These are phyloP conservation scores for Corythornis cristatus DNA, from an alignment of 2,113 vertebrate genomes.

Conservation along the genomic window DNA sequence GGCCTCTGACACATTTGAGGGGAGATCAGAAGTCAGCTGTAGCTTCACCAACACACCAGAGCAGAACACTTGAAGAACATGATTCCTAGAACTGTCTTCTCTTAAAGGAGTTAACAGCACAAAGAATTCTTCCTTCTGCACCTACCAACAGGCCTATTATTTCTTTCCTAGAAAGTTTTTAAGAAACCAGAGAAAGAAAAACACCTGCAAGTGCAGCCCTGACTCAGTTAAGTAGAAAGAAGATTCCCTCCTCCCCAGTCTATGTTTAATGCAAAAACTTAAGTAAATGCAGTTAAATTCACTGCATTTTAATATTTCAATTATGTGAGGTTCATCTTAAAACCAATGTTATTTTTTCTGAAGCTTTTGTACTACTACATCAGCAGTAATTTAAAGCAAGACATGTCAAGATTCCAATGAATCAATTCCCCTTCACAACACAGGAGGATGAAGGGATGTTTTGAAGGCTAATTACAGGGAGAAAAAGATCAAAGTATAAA, in stretches of 20 bases:
- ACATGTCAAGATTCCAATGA: neutral
- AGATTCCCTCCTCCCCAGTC: neutral
- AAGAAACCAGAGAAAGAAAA: neutral
- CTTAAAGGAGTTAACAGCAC: neutral
- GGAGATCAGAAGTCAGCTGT: neutral
- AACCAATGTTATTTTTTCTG: neutral
- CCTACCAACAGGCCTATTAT: neutral
- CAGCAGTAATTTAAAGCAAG: neutral
- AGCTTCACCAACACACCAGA: neutral
- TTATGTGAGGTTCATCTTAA: neutral
- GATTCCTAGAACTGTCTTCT: neutral
- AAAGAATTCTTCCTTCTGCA: neutral
- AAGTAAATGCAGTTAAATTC: neutral
- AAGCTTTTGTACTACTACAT: neutral
- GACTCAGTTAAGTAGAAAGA: neutral
- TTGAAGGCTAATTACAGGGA: neutral
- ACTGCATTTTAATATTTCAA: neutral
- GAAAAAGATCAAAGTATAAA: neutral
- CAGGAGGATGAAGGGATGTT: neutral
- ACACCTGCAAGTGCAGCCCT: neutral
- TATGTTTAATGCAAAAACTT: neutral
- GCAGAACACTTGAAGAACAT: rapidly evolving
- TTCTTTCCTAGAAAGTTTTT: neutral
- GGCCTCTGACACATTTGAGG: neutral
- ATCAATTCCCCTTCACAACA: neutral